Evolutionary conservation across 2,888 invertebrate species (phyloP).

Genomic region (Euplexia lucipara): DNA sequence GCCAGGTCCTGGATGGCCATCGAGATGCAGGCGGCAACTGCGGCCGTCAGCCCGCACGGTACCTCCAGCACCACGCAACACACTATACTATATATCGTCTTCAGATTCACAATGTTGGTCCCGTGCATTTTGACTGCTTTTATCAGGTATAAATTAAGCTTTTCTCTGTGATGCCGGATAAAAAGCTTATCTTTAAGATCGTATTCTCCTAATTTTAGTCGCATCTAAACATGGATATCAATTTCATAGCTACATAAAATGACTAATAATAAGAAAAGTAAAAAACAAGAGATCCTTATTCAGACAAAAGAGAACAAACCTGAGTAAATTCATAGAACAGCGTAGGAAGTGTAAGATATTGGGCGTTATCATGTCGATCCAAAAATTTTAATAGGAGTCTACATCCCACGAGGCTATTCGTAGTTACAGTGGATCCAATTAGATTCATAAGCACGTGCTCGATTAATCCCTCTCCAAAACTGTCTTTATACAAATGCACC

Average conservation of each 20-base stretch:
- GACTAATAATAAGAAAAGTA: not conserved
- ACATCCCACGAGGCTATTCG: slow-evolving; percentile 89
- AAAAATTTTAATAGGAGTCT: slow-evolving; percentile 90
- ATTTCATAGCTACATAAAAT: not conserved
- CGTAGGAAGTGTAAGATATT: slow-evolving; percentile 86
- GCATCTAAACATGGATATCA: slow-evolving; percentile 70
- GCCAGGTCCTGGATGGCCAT: slow-evolving; percentile 92
- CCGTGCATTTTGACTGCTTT: slow-evolving; percentile 86
- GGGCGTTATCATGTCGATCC: slow-evolving; percentile 89
- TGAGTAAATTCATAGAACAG: slow-evolving; percentile 84
- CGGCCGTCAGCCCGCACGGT: slow-evolving; percentile 92
- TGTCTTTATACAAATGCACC: slow-evolving; percentile 80
- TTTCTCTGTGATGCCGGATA: slow-evolving; percentile 85
- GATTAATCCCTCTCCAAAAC: slow-evolving; percentile 87
- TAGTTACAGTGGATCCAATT: slow-evolving; percentile 83
- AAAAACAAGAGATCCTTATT: not conserved
- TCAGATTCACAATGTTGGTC: slow-evolving; percentile 85
- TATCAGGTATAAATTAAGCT: slow-evolving; percentile 81
- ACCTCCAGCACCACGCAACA: slow-evolving; percentile 90
- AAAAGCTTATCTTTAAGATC: slow-evolving; percentile 87
- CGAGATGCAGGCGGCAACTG: slow-evolving; percentile 89
- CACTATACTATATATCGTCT: slow-evolving; percentile 89
- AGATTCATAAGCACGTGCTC: slow-evolving; percentile 83
- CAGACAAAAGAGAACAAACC: slow-evolving; percentile 68
- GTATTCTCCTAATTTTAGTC: slow-evolving; percentile 80